phyloP scores from a whole-genome alignment of 2,113 vertebrate species.

The Ivindomyrus marchei region DNA sequence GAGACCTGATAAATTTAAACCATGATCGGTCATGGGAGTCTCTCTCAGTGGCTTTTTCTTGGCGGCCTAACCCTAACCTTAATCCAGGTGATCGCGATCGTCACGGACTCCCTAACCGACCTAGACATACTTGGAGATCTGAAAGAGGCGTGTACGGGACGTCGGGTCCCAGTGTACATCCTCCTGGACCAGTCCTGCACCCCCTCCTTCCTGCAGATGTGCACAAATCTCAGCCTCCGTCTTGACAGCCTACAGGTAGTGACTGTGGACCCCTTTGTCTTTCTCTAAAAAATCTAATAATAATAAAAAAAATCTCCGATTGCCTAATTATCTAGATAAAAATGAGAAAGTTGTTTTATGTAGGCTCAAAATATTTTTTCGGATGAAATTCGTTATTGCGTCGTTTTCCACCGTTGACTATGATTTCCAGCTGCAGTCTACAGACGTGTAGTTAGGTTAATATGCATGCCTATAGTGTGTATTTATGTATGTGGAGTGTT shows the following conservation, averaged over 20 bases:
- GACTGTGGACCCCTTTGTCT: neutral
- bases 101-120: constrained; percentile 92
- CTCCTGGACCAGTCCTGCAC: constrained; percentile 78
- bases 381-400: neutral
- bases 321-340: neutral
- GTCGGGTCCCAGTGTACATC: constrained; percentile 82
- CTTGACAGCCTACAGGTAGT: constrained; percentile 78
- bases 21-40: neutral
- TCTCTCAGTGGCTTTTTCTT: neutral
- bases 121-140: constrained; percentile 88
- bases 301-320: too few species aligned
- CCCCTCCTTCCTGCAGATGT: constrained; percentile 84
- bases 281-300: neutral
- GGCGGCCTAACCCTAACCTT: neutral
- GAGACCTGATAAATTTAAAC: neutral
- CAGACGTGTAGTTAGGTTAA: neutral
- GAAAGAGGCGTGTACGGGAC: constrained; percentile 71
- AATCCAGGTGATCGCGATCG: constrained; percentile 85
- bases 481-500: neutral
- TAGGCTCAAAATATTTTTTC: neutral
- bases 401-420: neutral
- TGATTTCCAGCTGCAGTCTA: neutral
- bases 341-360: neutral
- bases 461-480: neutral
- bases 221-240: constrained; percentile 67